These are phyloP conservation scores for Anoplolepis gracilipes DNA, from an alignment of 1,140 invertebrate species.

Conservation along the genomic window DNA sequence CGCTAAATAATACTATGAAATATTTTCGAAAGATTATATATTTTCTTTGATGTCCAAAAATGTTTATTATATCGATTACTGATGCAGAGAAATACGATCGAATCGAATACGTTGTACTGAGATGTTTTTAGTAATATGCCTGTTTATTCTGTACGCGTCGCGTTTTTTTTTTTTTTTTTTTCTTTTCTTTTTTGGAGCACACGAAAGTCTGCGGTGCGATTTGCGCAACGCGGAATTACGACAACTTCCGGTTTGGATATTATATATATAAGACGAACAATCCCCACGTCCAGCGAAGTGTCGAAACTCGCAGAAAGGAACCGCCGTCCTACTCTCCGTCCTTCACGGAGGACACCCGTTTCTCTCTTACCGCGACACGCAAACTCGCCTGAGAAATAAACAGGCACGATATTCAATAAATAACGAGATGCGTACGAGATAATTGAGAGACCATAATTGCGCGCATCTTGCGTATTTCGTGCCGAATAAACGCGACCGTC, in stretches of 20 bases:
- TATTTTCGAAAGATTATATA: neutral
- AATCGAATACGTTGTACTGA: neutral
- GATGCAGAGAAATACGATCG: neutral
- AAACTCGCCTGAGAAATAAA: conserved; percentile 75
- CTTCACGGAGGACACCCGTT: conserved; percentile 38
- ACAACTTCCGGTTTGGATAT: conserved; percentile 45
- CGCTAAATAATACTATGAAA: too few species aligned
- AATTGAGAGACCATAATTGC: conserved; percentile 82
- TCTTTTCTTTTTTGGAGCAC: conserved; percentile 44
- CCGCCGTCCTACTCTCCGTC: neutral
- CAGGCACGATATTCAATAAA: conserved; percentile 78
- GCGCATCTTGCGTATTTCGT: conserved; percentile 80
- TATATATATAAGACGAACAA: conserved; percentile 43
- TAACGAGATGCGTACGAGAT: conserved; percentile 83
- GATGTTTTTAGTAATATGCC: neutral
- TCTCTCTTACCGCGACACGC: conserved; percentile 70
- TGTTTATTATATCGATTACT: neutral
- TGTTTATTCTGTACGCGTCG: conserved; percentile 2
- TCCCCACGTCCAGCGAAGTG: neutral
- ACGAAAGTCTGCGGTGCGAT: conserved; percentile 48
- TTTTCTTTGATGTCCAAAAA: neutral
- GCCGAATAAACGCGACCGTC: conserved; percentile 64
- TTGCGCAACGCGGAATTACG: conserved; percentile 48
- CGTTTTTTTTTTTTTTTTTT: too few species aligned
- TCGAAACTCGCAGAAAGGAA: conserved; percentile 11